Evolutionary conservation across 1,140 invertebrate species (phyloP).

Genomic region (Camponotus vicinus): DNA sequence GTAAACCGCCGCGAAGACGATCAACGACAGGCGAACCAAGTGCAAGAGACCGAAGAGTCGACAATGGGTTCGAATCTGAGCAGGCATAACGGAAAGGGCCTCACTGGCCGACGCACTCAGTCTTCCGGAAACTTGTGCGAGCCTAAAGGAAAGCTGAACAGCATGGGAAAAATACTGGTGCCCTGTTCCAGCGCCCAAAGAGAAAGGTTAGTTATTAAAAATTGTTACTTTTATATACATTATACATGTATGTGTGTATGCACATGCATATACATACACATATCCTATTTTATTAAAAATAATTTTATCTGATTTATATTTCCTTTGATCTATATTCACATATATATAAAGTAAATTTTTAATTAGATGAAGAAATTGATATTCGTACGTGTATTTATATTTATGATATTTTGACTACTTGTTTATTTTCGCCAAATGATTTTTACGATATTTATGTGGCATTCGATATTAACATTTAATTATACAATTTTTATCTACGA

Average conservation of each 20-base stretch:
- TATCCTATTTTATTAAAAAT: neutral
- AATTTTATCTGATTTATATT: neutral
- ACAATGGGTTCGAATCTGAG: constrained; percentile 92
- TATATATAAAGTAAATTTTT: neutral
- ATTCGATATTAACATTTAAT: constrained; percentile 16
- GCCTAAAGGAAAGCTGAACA: constrained; percentile 83
- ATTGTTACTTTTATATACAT: neutral
- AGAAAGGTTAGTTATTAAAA: constrained; percentile 81
- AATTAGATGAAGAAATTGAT: neutral
- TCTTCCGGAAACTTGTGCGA: constrained; percentile 88
- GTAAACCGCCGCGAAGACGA: constrained; percentile 54
- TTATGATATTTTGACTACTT: constrained; percentile 17
- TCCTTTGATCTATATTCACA: neutral
- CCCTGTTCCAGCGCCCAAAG: constrained; percentile 81
- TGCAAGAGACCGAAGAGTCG: constrained; percentile 20
- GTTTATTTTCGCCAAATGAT: neutral
- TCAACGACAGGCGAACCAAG: constrained; percentile 19
- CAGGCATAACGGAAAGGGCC: constrained; percentile 90
- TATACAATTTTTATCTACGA: neutral
- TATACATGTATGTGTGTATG: too few species aligned
- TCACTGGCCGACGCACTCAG: constrained; percentile 89
- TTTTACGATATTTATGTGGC: neutral
- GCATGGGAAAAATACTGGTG: constrained; percentile 84
- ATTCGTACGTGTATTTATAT: neutral
- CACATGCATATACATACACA: too few species aligned